Base-by-base conservation (phyloP, 2,888 invertebrate genomes). In the Uropetala carovei region DNA sequence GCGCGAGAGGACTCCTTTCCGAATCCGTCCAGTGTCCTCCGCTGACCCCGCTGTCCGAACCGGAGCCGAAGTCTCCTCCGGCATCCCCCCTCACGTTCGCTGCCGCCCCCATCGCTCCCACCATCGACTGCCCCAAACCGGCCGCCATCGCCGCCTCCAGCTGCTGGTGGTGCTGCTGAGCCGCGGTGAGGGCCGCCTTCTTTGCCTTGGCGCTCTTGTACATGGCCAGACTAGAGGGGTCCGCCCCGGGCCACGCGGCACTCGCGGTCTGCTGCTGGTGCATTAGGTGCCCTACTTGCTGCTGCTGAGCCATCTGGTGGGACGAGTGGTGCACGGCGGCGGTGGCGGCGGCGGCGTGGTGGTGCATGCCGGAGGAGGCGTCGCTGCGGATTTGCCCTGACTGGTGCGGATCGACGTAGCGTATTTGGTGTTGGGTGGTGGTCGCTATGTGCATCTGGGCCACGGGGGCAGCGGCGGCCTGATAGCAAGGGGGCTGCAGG, bases 1-100 rank as follows among this genome's bases (percentile, higher is more conserved):
- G 68, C 18, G 89, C 68, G 10, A 89, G 81, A 83, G 93, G 93
- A 84, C 93, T 93, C 14, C 93, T 92, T 14, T 93, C 93, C 2
- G 93, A 93, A 84, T 93, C 93, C 30, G 93, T 93, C 93, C 93
- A 93, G 81, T 93, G 93, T 4, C 93, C 93, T 27, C 93, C 93
- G 92, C 93, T 93, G 16, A 93, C 93, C 43, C 93, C 93, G 82
- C 93, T 93, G 92, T 93, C 93, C 22, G 93, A 93, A 5, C 93
- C 93, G 4, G 93, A 93, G 75, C 93, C 93, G 92, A 93, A 93
- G 92, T 93, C 93, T n/a, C 93, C 93, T 5, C 43, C 43, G 8
- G 83, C 18, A n/a, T 83, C 83, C 9, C 83, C 83, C 18, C 83
- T 14, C 3, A 83, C 56, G 57, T 83, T 83, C 56, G 83, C 83